phyloP scores from a whole-genome alignment of 2,797 vertebrate species.

The Merluccius polli region DNA sequence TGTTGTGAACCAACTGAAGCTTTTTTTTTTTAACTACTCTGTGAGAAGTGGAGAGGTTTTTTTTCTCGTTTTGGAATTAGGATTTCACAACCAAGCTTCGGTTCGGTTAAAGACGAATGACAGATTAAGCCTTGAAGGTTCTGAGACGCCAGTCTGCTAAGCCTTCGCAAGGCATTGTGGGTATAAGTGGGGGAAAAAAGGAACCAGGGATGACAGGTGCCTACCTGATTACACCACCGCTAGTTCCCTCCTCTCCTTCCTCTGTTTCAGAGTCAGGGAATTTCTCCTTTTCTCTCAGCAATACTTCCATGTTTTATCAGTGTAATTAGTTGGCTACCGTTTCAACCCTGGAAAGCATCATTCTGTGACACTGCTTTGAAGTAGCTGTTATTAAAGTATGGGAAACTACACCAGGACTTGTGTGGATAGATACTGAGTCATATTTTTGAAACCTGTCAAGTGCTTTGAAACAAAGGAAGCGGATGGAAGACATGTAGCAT shows the following conservation, averaged over 20 bases:
- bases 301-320: neutral
- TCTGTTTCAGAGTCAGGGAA: neutral
- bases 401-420: neutral
- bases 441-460: neutral
- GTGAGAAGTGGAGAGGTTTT: neutral
- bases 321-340: neutral
- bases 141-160: neutral
- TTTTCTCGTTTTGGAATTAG: neutral
- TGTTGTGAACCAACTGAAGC: neutral
- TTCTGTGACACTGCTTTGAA: neutral
- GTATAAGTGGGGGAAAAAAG: neutral
- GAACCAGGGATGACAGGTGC: neutral
- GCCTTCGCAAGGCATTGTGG: conserved; percentile 1
- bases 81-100: neutral
- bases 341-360: neutral
- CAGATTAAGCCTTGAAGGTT: neutral
- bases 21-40: neutral
- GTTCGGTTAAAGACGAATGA: neutral
- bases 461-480: neutral
- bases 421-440: neutral
- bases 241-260: neutral
- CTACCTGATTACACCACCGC: neutral
- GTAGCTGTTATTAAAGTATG: neutral
- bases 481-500: neutral
- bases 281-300: neutral